Evolutionary conservation across 2,888 invertebrate species (phyloP), one percentile per base, ranked within the genome.

Genomic region (Mythimna lalbum): DNA sequence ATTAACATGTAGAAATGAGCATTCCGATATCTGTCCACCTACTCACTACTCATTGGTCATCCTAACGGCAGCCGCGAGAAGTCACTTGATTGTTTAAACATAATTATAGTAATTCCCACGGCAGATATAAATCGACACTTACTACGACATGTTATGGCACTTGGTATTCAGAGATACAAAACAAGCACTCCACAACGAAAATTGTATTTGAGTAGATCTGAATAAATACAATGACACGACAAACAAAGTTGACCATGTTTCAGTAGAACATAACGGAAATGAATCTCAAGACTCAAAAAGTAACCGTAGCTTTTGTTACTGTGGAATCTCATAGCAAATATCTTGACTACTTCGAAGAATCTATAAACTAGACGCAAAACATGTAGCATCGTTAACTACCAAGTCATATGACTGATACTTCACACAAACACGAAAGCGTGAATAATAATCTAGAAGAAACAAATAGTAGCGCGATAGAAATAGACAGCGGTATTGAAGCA

Each of bases 401-500:
- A 39, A 71, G 73, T 85, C 85, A 86, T 81, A 81, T 82, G 86
- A 86, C 81, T 76, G 80, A 74, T 81, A 78, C 56, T 84, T 82
- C 70, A 81, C 77, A 80, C 82, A 85, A 76, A 86, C 85, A 85
- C 78, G 76, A 84, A 84, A 88, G 75, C 82, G 83, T 86, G 84
- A 90, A 89, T 85, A 91, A 90, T 85, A 86, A 89, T 89, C 86
- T 81, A 86, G 86, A 89, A 89, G 87, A 88, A 90, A 91, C 90
- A 90, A 91, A 93, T 90, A 91, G 88, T 90, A 90, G 87, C 87
- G 85, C 83, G 89, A 87, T 92, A 70, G 85, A 94, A 95, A 95
- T 95, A 95, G 94, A 93, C 90, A 92, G 89, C 88, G 89, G 82
- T 89, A 93, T 92, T 93, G 92, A 93, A 92, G 92, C 90, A 94